Base-by-base conservation (phyloP, 2,797 vertebrate species). In the Moxostoma hubbsi region DNA sequence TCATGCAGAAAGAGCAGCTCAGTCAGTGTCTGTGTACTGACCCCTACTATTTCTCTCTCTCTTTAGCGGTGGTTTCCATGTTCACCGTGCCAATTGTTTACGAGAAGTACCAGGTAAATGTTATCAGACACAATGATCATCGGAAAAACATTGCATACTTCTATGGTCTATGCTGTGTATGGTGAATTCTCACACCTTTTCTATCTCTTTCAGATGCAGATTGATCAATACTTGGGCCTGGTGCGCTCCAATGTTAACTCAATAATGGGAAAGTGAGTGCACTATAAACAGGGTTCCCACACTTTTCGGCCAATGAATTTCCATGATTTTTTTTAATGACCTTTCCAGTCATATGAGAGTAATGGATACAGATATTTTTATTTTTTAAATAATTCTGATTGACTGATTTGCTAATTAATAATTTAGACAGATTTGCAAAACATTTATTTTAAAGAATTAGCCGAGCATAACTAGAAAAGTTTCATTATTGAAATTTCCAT, bases 41-140 rank as follows among this genome's bases (percentile, higher is more conserved):
- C 71, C 43, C 43, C 12, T 16, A 15, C 4, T 59, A 64, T 62
- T 9, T 73, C 63, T 86, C 77, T 89, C 71, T 63, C 79, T 83
- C 73, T 86, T 9, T 86, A 99, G 98, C 94, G 87, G 97, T 99
- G 92, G 95, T 99, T 84, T 98, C 96, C 81, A 97, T 98, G 97
- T 99, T 99, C 93, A 96, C 96, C 85, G 94, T 99, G 91, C 98
- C 98, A 0, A 95, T 98, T 88, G 96, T 99, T 89, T 99, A 99
- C 73, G 96, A 99, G 92, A 99, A 98, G 90, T 96, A 99, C 89
- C 97, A 99, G 97, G 98, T 99, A 94, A 77, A 92, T 75, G 64
- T 65, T 64, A 9, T 7, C 62, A 5, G 36, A 36, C 24, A 67
- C 3, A 0, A 4, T 47, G 15, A n/a, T 59, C 15, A 58, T 50